phyloP scores from a whole-genome alignment of 2,888 invertebrate genomes.

The Timema cristinae region DNA sequence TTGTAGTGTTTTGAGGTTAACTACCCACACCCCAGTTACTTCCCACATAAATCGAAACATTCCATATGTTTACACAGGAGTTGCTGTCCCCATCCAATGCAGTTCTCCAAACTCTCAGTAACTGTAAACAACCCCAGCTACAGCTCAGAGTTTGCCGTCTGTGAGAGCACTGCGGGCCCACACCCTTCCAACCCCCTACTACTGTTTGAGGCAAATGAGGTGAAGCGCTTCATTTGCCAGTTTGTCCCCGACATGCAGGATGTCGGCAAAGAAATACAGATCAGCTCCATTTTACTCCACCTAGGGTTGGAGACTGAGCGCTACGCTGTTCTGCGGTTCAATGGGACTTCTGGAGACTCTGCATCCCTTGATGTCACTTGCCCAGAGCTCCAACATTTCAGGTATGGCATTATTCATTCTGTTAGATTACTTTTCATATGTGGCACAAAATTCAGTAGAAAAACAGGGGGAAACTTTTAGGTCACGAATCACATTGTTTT shows the following conservation, averaged over 20 bases:
- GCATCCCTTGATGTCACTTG: constrained; percentile 42
- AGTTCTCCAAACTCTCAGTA: constrained; percentile 55
- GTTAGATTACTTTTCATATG: no score
- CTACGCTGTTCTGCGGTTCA: constrained; percentile 55
- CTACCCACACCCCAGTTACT: no score
- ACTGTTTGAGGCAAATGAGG: constrained; percentile 57
- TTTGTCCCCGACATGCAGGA: constrained; percentile 64
- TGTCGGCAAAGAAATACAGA: constrained; percentile 66
- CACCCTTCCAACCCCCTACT: constrained; percentile 43
- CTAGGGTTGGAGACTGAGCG: constrained; percentile 53
- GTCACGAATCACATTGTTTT: no score
- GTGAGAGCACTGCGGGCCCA: constrained; percentile 40
- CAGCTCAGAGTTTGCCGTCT: constrained; percentile 47
- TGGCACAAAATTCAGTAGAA: no score
- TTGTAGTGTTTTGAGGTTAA: no score
- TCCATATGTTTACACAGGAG: constrained; percentile 41
- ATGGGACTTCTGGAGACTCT: constrained; percentile 49
- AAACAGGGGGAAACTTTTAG: no score
- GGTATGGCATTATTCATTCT: constrained; percentile 37
- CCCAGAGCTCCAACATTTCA: constrained; percentile 63
- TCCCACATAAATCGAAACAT: no score
- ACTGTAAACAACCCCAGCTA: constrained; percentile 53
- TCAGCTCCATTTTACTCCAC: constrained; percentile 54
- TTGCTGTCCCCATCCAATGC: constrained; percentile 50
- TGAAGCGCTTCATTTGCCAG: constrained; percentile 61